Conservation (phyloP, 30 jellyfish, hydroid and myxozoan species). For the Morbakka virulenta region DNA sequence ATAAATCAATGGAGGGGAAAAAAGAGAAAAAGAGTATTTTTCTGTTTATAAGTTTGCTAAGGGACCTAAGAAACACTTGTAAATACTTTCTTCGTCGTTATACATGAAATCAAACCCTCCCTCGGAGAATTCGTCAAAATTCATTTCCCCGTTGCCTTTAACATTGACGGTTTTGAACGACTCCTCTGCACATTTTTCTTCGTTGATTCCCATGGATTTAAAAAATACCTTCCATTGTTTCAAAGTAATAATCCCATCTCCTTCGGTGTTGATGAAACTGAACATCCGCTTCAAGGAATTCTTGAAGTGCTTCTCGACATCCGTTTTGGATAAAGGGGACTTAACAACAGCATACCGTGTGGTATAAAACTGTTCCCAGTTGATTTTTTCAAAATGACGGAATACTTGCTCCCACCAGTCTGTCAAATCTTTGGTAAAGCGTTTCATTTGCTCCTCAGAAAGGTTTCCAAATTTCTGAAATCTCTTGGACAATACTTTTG, state of each 20-base stretch:
- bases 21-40: too few relatives aligned
- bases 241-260: slow-evolving; percentile 56
- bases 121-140: slow-evolving; percentile 34
- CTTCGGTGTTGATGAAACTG: slow-evolving; percentile 31
- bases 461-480: slow-evolving; percentile 32
- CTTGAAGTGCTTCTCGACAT: slow-evolving; percentile 42
- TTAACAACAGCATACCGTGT: slow-evolving; percentile 20
- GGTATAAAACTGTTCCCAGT: slow-evolving; percentile 22
- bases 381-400: not conserved
- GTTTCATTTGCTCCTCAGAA: slow-evolving; percentile 26
- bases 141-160: slow-evolving; percentile 50
- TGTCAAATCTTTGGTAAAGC: slow-evolving; percentile 27
- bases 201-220: slow-evolving; percentile 54
- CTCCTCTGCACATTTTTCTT: slow-evolving; percentile 44
- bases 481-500: slow-evolving; percentile 39
- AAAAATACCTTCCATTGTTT: slow-evolving; percentile 56
- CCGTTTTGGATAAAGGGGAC: slow-evolving; percentile 26
- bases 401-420: slow-evolving; percentile 48
- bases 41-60: slow-evolving; percentile 12
- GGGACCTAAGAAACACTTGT: slow-evolving; percentile 49
- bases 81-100: slow-evolving; percentile 29
- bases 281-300: slow-evolving; percentile 51
- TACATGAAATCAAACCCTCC: slow-evolving; percentile 64
- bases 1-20: too few relatives aligned
- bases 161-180: slow-evolving; percentile 42